A percentile compares a stretch with the other conserved stretches of the same genome.
Evolutionary conservation across 2,888 invertebrate genomes (phyloP).

Genomic region (Scelioninae gen. 2): DNA sequence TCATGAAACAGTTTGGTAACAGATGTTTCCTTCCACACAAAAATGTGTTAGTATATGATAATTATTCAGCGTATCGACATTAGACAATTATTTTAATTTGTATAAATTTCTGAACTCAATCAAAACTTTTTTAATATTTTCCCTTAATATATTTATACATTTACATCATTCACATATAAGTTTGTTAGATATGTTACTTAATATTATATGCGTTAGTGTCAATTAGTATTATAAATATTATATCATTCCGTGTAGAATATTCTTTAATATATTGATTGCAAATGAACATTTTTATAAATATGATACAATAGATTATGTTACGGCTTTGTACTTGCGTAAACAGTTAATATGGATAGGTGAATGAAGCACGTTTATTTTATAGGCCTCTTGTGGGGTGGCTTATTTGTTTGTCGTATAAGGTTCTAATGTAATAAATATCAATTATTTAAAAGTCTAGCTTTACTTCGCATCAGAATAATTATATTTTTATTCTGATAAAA

Average conservation of each 20-base stretch:
- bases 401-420: no score
- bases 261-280: constrained; percentile 6
- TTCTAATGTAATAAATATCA: no score
- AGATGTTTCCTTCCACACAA: neutral
- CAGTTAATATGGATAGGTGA: neutral
- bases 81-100: constrained; percentile 7
- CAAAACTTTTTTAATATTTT: neutral
- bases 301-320: constrained; percentile 1
- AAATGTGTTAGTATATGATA: constrained; percentile 8
- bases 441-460: no score
- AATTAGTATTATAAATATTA: constrained; percentile 2
- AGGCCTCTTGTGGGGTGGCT: no score
- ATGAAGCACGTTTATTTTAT: constrained; percentile 1
- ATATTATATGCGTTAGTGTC: neutral
- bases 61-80: neutral
- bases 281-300: constrained; percentile 5
- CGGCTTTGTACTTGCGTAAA: constrained; percentile 3
- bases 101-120: constrained; percentile 7
- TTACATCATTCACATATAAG: constrained; percentile 1
- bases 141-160: constrained; percentile 6
- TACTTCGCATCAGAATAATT: no score
- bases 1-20: neutral
- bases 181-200: constrained; percentile 9
- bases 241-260: neutral
- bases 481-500: no score